These are phyloP conservation scores for Ectobius pallidus DNA, from an alignment of 2,888 invertebrate genomes.

Conservation along the genomic window DNA sequence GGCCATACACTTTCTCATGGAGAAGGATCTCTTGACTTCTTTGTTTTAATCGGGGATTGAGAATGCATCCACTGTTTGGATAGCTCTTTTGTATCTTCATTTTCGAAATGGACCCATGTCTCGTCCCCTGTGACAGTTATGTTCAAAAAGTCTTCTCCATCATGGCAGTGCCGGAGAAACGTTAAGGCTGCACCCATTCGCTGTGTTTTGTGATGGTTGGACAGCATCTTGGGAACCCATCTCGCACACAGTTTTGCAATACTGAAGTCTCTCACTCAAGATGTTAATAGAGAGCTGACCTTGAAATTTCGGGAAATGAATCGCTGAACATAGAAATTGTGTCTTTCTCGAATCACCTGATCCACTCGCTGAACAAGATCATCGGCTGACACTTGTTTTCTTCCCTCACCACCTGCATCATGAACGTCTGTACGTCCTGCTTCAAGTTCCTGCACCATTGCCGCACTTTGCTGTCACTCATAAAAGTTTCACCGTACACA, in stretches of 20 bases:
- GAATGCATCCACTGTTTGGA: background rate
- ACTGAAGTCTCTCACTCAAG: no score
- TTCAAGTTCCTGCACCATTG: constrained; percentile 16
- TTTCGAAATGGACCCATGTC: constrained; percentile 25
- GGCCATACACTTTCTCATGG: constrained; percentile 29
- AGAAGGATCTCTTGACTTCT: constrained; percentile 20
- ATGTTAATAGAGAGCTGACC: no score
- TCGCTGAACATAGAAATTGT: background rate
- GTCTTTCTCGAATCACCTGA: background rate
- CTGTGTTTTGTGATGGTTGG: no score
- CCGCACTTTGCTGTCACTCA: constrained; percentile 7
- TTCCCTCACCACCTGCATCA: background rate
- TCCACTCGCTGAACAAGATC: background rate
- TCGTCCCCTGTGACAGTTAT: constrained; percentile 30
- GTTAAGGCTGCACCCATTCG: no score
- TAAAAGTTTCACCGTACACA: background rate
- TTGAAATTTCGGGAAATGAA: no score
- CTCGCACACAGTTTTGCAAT: no score
- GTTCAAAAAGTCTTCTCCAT: constrained; percentile 14
- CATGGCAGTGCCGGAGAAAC: background rate
- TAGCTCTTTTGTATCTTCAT: constrained; percentile 22
- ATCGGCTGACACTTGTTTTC: no score
- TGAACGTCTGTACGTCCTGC: constrained; percentile 4
- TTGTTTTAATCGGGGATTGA: background rate
- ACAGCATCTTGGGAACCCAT: no score